Conservation (phyloP, 2,113 vertebrate species). For the Notarius quadriscutis region DNA sequence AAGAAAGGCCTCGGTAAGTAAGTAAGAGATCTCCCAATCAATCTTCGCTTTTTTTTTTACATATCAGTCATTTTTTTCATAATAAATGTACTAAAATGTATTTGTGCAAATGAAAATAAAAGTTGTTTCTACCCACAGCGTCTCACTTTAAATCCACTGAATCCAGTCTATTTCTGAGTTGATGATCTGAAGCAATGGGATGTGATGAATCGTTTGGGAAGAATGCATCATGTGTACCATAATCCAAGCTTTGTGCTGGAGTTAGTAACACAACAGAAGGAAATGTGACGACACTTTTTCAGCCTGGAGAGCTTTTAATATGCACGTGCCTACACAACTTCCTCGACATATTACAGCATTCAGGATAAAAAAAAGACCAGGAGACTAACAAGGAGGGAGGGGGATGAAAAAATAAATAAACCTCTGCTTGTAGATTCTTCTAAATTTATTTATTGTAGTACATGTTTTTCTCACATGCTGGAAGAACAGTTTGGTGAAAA, state of each 20-base stretch:
- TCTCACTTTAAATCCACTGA: neutral
- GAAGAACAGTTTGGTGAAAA: neutral
- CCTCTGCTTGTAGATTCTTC: too few relatives aligned
- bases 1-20: too few relatives aligned
- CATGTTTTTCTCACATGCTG: neutral
- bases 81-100: neutral
- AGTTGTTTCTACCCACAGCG: neutral
- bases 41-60: neutral
- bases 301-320: constrained; percentile 6
- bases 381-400: neutral
- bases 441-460: neutral
- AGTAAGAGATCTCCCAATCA: neutral
- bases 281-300: neutral
- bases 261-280: neutral
- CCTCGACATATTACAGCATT: neutral
- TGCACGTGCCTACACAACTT: constrained; percentile 8
- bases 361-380: neutral
- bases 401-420: neutral
- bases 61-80: neutral
- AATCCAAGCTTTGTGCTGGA: neutral
- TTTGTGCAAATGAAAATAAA: neutral
- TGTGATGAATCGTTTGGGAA: neutral
- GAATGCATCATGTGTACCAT: neutral
- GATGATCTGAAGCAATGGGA: neutral
- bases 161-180: neutral